phyloP scores from a whole-genome alignment of 2,888 invertebrate species.

The Metallyticus violacea region DNA sequence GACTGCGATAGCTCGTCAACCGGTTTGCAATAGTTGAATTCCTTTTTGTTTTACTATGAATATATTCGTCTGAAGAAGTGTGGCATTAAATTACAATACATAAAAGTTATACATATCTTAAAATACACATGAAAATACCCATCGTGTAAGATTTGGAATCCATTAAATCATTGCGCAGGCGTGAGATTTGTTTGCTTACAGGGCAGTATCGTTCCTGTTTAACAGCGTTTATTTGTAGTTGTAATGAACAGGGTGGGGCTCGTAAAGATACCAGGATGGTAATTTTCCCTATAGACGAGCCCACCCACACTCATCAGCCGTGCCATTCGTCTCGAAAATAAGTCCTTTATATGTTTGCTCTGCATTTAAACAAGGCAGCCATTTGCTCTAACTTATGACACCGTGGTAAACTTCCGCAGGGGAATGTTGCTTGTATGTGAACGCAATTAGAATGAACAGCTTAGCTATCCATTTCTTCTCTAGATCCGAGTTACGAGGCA shows the following conservation, averaged over 20 bases:
- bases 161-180: background rate
- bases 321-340: background rate
- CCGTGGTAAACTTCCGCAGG: background rate
- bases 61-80: no score
- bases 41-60: no score
- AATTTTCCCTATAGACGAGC: background rate
- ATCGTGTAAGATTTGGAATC: no score
- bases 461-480: background rate
- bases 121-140: no score
- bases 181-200: background rate
- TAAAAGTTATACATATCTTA: no score
- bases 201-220: background rate
- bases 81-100: no score
- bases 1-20: no score
- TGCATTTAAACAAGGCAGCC: background rate
- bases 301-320: no score
- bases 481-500: background rate
- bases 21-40: no score
- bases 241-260: background rate
- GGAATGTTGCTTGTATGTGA: background rate
- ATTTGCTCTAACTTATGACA: background rate
- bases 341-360: background rate
- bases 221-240: background rate
- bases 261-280: background rate
- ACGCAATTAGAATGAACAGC: background rate